Evolutionary conservation across 2,888 invertebrate genomes (phyloP), one percentile per base, ranked within the genome.

Genomic region (Leptopilina drosophilae): DNA sequence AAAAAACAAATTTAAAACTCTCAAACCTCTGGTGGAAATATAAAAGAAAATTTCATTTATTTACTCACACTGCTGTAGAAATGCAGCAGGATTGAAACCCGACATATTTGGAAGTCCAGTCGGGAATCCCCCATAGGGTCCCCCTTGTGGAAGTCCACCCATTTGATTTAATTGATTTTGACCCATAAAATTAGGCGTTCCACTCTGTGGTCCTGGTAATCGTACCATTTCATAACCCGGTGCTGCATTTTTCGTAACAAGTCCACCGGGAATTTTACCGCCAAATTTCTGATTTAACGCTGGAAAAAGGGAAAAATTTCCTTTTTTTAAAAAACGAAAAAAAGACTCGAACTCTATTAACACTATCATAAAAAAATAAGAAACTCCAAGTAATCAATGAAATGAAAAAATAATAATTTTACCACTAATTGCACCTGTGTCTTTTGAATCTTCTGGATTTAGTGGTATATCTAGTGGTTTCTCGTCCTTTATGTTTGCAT

Each of bases 11-110:
- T 12, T 12, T 12, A 11, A 42, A 42, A 8, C 0, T 8, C 8
- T 5, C 5, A 8, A 42, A 42, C 6, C 42, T 8, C 42, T 5
- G 7, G 8, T 33, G 3, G 4, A 42, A 42, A 42, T 42, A 0
- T 0, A 42, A 0, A 8, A 8, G 7, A 8, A 42, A 42, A 11
- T 4, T n/a, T n/a, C n/a, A 49, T 49, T 12, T 11, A 49, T 49
- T 49, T 9, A 84, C 96, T 96, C 95, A 96, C 96, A 96, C 94
- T 96, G 96, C 92, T 96, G 96, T 93, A 97, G 94, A 91, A 96
- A 94, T 90, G 96, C 95, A 92, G 96, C 95, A 89, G 96, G 95
- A 94, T 94, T 95, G 93, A 94, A 94, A 77, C 94, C 94, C 40
- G 88, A 92, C 88, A 87, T 87, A 64, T 92, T 85, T 77, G 88